These are phyloP conservation scores for Stenurella melanura DNA, from an alignment of 2,888 invertebrate species.

Conservation along the genomic window DNA sequence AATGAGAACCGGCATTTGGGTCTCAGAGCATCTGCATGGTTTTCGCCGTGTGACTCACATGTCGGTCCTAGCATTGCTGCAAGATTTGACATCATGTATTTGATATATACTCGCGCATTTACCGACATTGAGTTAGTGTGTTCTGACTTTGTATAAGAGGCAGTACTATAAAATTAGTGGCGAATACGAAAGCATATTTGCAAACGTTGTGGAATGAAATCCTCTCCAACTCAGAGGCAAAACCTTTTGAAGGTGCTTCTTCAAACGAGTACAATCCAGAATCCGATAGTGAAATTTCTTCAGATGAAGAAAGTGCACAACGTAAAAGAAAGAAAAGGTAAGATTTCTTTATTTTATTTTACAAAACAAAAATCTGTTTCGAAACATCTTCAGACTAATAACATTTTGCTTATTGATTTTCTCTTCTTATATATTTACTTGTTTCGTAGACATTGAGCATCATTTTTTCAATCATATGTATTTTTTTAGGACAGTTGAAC, in stretches of 20 bases:
- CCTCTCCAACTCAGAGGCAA: constrained; percentile 12
- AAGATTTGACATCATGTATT: too few species aligned
- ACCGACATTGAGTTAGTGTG: too few species aligned
- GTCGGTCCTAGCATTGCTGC: too few species aligned
- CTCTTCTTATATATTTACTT: too few species aligned
- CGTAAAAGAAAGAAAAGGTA: constrained; percentile 8
- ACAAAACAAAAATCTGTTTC: neutral
- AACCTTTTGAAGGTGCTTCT: constrained; percentile 32
- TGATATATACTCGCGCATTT: too few species aligned
- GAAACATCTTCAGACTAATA: too few species aligned
- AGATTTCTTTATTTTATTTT: constrained; percentile 14
- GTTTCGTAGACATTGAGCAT: neutral
- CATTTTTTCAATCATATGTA: neutral
- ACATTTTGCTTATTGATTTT: too few species aligned
- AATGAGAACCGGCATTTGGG: too few species aligned
- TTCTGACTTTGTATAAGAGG: too few species aligned
- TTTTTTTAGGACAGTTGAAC: constrained; percentile 15
- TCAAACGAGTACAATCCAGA: constrained; percentile 19
- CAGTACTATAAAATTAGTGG: too few species aligned
- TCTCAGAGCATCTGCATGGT: too few species aligned
- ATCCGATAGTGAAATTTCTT: constrained; percentile 4
- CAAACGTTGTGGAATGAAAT: constrained; percentile 22
- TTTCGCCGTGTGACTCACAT: too few species aligned
- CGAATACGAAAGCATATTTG: constrained; percentile 14
- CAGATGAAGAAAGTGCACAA: neutral